Conservation (phyloP, 2,888 invertebrate genomes). For the Stictocephala bisonia region DNA sequence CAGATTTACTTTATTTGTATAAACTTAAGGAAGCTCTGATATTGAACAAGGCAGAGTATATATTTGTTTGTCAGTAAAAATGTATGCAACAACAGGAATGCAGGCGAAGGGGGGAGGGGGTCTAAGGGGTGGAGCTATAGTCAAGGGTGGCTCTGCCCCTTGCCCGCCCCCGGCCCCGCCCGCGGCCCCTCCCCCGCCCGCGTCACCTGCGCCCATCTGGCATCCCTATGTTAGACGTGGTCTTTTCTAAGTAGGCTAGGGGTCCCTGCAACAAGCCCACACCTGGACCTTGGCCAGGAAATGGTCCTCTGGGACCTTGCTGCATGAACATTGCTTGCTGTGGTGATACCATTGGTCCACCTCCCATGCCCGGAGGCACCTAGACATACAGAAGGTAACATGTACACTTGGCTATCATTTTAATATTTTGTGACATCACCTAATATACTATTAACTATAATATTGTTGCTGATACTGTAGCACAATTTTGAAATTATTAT, state of each 20-base stretch:
- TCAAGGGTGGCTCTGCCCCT: slow-evolving; percentile 78
- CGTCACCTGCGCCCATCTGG: slow-evolving; percentile 88
- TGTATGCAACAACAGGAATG: slow-evolving; percentile 14
- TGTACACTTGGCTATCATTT: no score
- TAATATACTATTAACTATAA: no score
- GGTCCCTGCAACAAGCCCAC: slow-evolving; percentile 79
- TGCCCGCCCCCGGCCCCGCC: slow-evolving; percentile 81
- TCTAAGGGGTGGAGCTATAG: slow-evolving; percentile 56
- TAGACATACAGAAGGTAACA: neutral
- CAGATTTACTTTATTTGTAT: neutral
- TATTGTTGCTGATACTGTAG: no score
- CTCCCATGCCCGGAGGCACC: slow-evolving; percentile 37
- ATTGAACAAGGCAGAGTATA: neutral
- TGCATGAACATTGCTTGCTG: slow-evolving; percentile 71
- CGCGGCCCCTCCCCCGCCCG: slow-evolving; percentile 81
- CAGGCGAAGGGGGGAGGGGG: slow-evolving; percentile 50
- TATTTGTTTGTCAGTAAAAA: no score
- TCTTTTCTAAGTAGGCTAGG: slow-evolving; percentile 88
- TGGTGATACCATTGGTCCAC: slow-evolving; percentile 54
- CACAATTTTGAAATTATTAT: no score
- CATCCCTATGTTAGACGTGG: slow-evolving; percentile 91
- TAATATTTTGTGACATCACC: no score
- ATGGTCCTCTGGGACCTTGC: slow-evolving; percentile 68
- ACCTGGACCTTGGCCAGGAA: slow-evolving; percentile 66
- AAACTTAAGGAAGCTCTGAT: neutral